Evolutionary conservation across 2,113 vertebrate species (phyloP).

Genomic region (Halichoerus grypus): DNA sequence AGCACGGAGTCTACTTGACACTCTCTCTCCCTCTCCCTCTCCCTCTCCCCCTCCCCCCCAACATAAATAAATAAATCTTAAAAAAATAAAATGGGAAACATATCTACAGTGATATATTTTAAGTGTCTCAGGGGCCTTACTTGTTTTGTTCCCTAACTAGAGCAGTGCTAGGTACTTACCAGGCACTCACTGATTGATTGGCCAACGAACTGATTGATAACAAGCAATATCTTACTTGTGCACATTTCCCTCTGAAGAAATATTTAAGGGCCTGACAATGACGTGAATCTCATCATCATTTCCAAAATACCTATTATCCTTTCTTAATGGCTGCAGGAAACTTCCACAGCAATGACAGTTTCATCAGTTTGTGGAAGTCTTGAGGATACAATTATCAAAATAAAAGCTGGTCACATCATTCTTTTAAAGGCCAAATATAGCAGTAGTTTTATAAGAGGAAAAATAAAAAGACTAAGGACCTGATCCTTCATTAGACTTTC

Average conservation of each 20-base stretch:
- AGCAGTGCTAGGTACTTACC: background rate
- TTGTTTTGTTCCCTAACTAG: constrained; percentile 5
- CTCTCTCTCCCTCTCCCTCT: background rate
- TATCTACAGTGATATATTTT: background rate
- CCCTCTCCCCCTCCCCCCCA: background rate
- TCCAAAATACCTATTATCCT: background rate
- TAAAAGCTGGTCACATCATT: background rate
- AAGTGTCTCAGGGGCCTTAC: background rate
- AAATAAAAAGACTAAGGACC: background rate
- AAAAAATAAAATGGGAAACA: background rate
- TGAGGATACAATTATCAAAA: constrained; percentile 22
- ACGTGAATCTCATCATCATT: background rate
- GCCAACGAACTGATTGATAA: background rate
- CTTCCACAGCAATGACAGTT: background rate
- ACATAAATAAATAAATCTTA: background rate
- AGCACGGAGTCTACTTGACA: background rate
- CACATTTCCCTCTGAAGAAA: background rate
- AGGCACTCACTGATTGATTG: background rate
- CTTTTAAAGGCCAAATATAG: background rate
- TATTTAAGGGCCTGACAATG: background rate
- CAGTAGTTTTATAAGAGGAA: background rate
- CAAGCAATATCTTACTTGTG: background rate
- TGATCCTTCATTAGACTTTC: background rate
- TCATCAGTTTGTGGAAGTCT: constrained; percentile 29
- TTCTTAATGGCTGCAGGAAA: background rate